Percentiles rank a stretch among this genome's conserved stretches.
Conservation (phyloP, 2,888 invertebrate genomes). For the Gisinianus flammeolus region DNA sequence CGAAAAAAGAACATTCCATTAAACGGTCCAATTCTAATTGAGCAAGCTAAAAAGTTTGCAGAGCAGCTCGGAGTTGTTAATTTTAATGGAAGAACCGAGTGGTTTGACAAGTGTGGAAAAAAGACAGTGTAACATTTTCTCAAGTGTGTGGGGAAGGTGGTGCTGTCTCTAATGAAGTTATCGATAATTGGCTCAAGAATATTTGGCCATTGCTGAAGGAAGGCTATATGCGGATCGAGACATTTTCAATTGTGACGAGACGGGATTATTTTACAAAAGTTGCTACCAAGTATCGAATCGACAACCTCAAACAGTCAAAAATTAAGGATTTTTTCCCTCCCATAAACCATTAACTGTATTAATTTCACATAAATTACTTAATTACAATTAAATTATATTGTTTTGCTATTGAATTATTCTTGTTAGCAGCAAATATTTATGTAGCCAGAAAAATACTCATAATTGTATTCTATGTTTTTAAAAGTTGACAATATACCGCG, state of each 20-base stretch:
- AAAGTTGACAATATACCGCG: no score
- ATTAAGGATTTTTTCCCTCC: no score
- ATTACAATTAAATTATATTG: no score
- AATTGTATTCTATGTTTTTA: no score
- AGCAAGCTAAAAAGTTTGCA: constrained; percentile 9
- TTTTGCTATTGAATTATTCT: no score
- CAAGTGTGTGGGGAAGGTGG: background rate
- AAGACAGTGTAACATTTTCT: background rate
- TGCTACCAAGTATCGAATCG: constrained; percentile 37
- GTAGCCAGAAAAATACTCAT: no score
- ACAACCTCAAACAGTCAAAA: no score
- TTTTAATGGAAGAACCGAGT: constrained; percentile 1
- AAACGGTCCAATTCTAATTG: constrained; percentile 4
- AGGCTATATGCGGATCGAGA: constrained; percentile 20
- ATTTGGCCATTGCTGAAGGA: background rate
- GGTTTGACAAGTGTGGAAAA: constrained; percentile 10
- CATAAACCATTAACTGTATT: no score
- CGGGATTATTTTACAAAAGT: constrained; percentile 40
- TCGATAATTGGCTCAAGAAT: background rate
- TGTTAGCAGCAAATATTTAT: no score
- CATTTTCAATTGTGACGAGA: constrained; percentile 46
- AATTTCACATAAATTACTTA: no score
- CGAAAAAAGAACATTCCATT: background rate
- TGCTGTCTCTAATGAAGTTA: background rate
- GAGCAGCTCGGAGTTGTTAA: background rate